phyloP scores from a whole-genome alignment of 2,113 vertebrate genomes.

The Polypterus senegalus region DNA sequence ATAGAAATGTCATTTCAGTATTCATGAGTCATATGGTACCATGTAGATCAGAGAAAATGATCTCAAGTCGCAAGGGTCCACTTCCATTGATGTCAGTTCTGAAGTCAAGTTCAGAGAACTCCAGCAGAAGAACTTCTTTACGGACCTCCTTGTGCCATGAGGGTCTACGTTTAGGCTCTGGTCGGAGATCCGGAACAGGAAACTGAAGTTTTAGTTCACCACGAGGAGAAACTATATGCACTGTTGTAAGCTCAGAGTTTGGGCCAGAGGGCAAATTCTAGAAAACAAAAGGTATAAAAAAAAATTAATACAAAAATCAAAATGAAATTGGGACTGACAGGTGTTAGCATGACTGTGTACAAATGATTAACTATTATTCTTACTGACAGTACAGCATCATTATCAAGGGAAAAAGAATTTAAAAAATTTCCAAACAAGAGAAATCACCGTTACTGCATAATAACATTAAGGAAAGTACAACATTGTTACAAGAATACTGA shows the following conservation, averaged over 20 bases:
- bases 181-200: constrained; percentile 70
- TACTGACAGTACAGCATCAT: too few species aligned
- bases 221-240: constrained; percentile 50
- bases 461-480: too few species aligned
- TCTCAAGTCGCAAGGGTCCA: constrained; percentile 50
- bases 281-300: too few species aligned
- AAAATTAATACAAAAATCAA: too few species aligned
- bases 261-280: too few species aligned
- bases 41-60: constrained; percentile 66
- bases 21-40: constrained; percentile 35
- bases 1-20: background rate
- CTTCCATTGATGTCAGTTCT: constrained; percentile 39
- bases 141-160: constrained; percentile 51
- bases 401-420: too few species aligned
- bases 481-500: too few species aligned
- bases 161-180: constrained; percentile 45
- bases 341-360: too few species aligned
- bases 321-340: too few species aligned
- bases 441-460: too few species aligned
- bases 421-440: too few species aligned
- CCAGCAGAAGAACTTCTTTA: constrained; percentile 57
- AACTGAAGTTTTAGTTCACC: constrained; percentile 61
- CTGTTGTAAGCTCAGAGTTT: constrained; percentile 15
- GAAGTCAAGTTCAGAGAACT: constrained; percentile 58
- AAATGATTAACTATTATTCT: too few species aligned